These are phyloP conservation scores for Ormyrus pomaceus DNA, from an alignment of 2,888 invertebrate species.

Conservation along the genomic window DNA sequence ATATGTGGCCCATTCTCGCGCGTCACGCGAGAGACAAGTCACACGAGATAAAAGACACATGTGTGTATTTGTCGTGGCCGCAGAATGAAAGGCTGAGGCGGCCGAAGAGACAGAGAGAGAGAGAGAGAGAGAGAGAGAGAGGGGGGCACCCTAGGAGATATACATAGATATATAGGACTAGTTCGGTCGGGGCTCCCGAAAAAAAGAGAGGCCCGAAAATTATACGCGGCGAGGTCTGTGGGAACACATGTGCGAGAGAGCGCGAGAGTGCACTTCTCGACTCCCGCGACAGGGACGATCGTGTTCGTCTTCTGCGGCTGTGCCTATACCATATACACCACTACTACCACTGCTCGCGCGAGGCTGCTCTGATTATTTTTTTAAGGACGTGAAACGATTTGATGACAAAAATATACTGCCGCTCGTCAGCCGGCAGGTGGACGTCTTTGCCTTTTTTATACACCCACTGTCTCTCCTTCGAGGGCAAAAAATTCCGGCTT, in stretches of 20 bases:
- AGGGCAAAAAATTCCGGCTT: too few relatives aligned
- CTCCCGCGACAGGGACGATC: not conserved
- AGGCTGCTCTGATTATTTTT: constrained; percentile 26
- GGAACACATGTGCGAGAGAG: constrained; percentile 59
- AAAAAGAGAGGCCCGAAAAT: constrained; percentile 58
- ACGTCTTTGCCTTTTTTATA: not conserved
- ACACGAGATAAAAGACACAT: constrained; percentile 51
- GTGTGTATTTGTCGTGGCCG: constrained; percentile 27
- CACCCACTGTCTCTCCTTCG: too few relatives aligned
- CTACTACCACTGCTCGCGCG: not conserved
- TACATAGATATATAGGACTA: constrained; percentile 55
- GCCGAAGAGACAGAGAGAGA: constrained; percentile 17
- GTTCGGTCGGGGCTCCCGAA: constrained; percentile 11
- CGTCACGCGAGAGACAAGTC: constrained; percentile 37
- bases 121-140: constrained; percentile 19
- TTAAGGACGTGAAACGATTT: constrained; percentile 8
- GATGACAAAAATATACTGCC: constrained; percentile 24
- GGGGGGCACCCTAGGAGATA: constrained; percentile 37
- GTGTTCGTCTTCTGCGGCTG: not conserved
- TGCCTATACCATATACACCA: not conserved
- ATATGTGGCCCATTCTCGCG: constrained; percentile 34
- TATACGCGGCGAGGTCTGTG: constrained; percentile 55
- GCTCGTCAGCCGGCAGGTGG: not conserved
- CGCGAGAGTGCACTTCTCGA: not conserved
- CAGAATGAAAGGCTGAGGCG: not conserved